Evolutionary conservation across 2,888 invertebrate genomes (phyloP).

Genomic region (Ornithoptera alexandrae): DNA sequence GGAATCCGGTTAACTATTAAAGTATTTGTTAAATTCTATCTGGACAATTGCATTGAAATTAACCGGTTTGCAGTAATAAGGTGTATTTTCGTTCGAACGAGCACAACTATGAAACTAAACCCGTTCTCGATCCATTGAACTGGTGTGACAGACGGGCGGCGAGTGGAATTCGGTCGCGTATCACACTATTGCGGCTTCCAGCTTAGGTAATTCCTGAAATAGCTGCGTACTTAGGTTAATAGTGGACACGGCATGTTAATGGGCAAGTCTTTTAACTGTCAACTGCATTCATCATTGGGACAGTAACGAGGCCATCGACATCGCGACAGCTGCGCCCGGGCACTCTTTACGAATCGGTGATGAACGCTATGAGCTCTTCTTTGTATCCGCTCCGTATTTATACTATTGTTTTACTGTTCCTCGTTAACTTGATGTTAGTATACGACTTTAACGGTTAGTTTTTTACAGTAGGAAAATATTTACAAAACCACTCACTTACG

Average conservation of each 20-base stretch:
- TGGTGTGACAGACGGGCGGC: conserved; percentile 18
- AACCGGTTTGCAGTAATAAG: conserved; percentile 27
- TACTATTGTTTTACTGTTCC: conserved; percentile 14
- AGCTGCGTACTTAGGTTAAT: conserved; percentile 51
- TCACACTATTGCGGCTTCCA: conserved; percentile 27
- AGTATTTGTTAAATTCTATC: conserved; percentile 20
- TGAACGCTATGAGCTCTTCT: conserved; percentile 17
- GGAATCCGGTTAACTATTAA: not conserved
- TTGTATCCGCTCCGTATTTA: conserved; percentile 27
- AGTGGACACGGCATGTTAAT: conserved; percentile 53
- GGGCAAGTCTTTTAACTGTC: conserved; percentile 64
- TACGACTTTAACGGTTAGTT: not conserved
- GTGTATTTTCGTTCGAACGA: conserved; percentile 23
- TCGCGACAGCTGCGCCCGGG: conserved; percentile 44
- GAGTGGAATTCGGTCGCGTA: conserved; percentile 28
- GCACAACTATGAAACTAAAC: conserved; percentile 24
- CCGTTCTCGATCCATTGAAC: conserved; percentile 29
- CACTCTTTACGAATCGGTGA: conserved; percentile 29
- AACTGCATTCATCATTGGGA: conserved; percentile 65
- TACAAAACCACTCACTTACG: not conserved
- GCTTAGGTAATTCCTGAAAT: conserved; percentile 52
- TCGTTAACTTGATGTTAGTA: conserved; percentile 13
- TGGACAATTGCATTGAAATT: conserved; percentile 18
- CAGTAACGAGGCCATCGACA: conserved; percentile 68
- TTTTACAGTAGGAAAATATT: conserved; percentile 12